Base-by-base conservation (phyloP, 1,140 invertebrate genomes). In the Thalassaphorura encarpata region DNA sequence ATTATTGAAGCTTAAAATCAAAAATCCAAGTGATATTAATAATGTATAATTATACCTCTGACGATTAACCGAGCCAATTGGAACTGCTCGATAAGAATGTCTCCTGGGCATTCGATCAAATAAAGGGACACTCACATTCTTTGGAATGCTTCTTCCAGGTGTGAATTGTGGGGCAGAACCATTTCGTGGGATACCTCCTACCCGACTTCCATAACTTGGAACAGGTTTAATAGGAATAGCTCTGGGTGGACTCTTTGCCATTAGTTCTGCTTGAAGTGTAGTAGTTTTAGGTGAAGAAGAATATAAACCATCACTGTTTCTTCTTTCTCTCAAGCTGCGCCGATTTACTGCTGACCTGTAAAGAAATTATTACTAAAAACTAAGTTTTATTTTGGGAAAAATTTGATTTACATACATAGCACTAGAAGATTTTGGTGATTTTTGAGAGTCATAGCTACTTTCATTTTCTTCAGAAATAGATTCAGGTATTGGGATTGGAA, bases 111-210 rank as follows among this genome's bases (percentile, higher is more conserved):
- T 83, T 13, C 86, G 73, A 68, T 87, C 85, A 69, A 90, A 91
- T 64, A 87, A 85, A 2, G 88, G 88, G 43, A 90, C 87, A 3
- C 85, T 89, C 21, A 85, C 85, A 68, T 89, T 90, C 70, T 89
- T 89, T 45, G 85, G 85, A 63, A 90, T 74, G 29, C 46, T 60
- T 36, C 56, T 33, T 8, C 54, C 58, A 6, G 52, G 31, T 27
- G 42, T 60, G 41, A 66, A 66, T 31, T 67, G 58, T 0, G 62
- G 61, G 13, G 58, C 61, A 16, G 58, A 62, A 33, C 57, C 67
- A 52, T 67, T 68, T 51, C 66, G 55, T 18, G 67, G 62, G 13
- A 68, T 64, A 24, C 50, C 55, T 28, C 55, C 54, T 40, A 40
- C 48, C 19, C 52, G 52, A 40, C 54, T 60, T 41, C n/a, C n/a